Evolutionary conservation across 1,140 invertebrate genomes (phyloP).

Genomic region (Listronotus oregonensis): DNA sequence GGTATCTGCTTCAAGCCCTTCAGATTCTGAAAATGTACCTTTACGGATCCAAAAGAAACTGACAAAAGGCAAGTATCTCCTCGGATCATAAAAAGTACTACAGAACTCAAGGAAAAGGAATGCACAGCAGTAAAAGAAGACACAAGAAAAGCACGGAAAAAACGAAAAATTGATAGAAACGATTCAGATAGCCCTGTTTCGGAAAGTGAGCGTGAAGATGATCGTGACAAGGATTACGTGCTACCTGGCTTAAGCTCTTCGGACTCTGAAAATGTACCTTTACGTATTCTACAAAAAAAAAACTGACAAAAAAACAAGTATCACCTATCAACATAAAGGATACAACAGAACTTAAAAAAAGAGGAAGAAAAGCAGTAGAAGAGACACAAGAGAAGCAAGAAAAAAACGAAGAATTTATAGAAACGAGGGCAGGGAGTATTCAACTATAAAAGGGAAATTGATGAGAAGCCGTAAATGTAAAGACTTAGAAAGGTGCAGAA

Average conservation of each 20-base stretch:
- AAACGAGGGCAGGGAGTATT: not conserved
- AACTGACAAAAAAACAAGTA: not conserved
- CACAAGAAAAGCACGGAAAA: not conserved
- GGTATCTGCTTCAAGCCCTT: too few relatives aligned
- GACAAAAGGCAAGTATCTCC: not conserved
- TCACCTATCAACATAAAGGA: not conserved
- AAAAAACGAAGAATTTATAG: not conserved
- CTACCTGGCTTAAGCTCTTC: too few relatives aligned
- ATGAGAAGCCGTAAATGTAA: not conserved
- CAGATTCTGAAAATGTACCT: not conserved
- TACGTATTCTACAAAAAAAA: not conserved
- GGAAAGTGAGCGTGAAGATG: too few relatives aligned
- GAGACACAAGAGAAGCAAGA: not conserved
- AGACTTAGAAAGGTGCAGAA: not conserved
- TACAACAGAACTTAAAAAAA: not conserved
- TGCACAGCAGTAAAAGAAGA: not conserved
- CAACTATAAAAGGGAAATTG: not conserved
- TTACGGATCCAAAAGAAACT: not conserved
- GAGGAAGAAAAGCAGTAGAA: not conserved
- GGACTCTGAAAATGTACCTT: not conserved
- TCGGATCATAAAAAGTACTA: not conserved
- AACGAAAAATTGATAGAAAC: too few relatives aligned
- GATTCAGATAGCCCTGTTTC: too few relatives aligned
- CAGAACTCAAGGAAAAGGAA: not conserved
- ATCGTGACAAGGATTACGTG: too few relatives aligned